A percentile compares a stretch with the other conserved stretches of the same genome.
phyloP scores from a whole-genome alignment of 1,140 invertebrate genomes.

The Hylaeus anthracinus region DNA sequence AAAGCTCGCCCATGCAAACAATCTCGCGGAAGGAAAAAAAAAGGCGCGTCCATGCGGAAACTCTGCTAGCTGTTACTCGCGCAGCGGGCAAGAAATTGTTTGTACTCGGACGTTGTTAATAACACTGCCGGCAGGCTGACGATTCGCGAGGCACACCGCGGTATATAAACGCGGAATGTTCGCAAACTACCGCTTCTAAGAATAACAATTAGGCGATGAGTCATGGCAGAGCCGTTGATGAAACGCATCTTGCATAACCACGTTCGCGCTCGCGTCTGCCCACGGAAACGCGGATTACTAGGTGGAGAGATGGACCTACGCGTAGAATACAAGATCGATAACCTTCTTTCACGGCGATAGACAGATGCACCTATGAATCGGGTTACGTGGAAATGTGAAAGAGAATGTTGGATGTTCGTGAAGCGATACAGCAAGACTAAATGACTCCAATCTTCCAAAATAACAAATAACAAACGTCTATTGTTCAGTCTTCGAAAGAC shows the following conservation, averaged over 20 bases:
- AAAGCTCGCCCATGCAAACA: background rate
- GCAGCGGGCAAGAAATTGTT: background rate
- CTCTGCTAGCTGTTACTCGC: background rate
- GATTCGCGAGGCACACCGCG: background rate
- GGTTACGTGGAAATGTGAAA: no score
- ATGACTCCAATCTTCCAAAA: no score
- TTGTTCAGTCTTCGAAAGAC: no score
- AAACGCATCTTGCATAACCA: background rate
- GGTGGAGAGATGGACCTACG: no score
- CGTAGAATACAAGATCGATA: no score
- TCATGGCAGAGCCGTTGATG: background rate
- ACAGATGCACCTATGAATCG: no score
- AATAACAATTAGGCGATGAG: slow-evolving; percentile 20
- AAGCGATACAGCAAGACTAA: no score
- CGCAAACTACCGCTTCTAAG: slow-evolving; percentile 21
- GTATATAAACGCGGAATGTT: slow-evolving; percentile 9
- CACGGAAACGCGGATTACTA: no score
- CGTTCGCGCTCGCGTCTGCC: background rate
- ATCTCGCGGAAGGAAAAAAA: background rate
- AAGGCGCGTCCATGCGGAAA: background rate
- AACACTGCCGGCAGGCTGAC: background rate
- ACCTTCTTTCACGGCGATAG: no score
- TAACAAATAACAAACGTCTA: no score
- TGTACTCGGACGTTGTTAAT: slow-evolving; percentile 1
- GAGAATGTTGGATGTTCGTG: no score